Evolutionary conservation across 2,113 vertebrate genomes (phyloP).

Genomic region (Columbina picui): DNA sequence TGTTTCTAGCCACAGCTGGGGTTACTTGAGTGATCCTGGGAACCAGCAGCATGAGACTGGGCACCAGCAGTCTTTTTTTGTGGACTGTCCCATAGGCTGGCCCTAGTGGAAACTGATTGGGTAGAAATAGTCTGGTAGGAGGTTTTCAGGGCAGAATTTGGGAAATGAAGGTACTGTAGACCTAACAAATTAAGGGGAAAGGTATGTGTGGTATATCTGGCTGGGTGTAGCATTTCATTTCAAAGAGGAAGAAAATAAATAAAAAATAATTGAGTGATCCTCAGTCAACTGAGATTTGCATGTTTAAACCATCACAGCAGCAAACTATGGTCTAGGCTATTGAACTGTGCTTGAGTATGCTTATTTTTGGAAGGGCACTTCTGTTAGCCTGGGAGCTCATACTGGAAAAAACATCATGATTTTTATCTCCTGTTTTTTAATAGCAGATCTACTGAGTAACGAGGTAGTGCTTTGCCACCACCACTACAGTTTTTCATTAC

Average conservation of each 20-base stretch:
- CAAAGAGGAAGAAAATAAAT: neutral
- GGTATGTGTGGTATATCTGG: neutral
- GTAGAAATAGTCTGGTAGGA: neutral
- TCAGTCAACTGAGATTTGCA: neutral
- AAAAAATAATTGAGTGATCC: neutral
- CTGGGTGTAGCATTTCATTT: neutral
- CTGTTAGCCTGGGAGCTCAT: neutral
- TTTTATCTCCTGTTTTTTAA: neutral
- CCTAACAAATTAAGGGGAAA: neutral
- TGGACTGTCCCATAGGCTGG: neutral
- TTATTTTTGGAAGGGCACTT: neutral
- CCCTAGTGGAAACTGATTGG: neutral
- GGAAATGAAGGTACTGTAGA: neutral
- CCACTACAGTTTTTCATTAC: neutral
- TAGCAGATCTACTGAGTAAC: neutral
- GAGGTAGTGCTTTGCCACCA: neutral
- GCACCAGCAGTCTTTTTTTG: neutral
- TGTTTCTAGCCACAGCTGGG: neutral
- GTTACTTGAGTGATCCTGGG: neutral
- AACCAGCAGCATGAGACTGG: fast-evolving
- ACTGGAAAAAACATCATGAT: neutral
- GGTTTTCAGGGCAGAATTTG: neutral
- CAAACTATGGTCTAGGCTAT: neutral
- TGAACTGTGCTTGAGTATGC: neutral
- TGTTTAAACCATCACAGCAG: neutral